Evolutionary conservation across 1,140 invertebrate genomes (phyloP).

Genomic region (Trichogramma pretiosum): DNA sequence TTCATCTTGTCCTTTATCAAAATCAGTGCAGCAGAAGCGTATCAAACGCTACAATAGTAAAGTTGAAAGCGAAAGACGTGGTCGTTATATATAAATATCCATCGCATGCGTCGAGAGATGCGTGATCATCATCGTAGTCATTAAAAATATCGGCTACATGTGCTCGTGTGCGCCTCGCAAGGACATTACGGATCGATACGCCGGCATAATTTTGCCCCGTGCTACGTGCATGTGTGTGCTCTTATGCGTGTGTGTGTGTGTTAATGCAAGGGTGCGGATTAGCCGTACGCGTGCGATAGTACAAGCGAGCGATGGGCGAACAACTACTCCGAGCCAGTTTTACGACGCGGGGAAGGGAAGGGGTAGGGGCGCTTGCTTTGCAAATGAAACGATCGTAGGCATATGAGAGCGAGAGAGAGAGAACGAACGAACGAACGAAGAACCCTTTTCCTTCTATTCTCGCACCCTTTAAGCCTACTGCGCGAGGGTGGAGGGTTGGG

Average conservation of each 20-base stretch:
- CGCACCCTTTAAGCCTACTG: conserved; percentile 34
- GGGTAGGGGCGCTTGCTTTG: conserved; percentile 10
- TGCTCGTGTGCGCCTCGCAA: no score
- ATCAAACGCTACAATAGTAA: no score
- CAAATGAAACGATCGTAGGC: conserved; percentile 35
- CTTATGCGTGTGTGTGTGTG: no score
- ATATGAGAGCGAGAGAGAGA: conserved; percentile 27
- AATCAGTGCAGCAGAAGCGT: not conserved
- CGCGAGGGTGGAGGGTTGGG: not conserved
- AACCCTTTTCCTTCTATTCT: conserved; percentile 42
- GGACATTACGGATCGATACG: conserved; percentile 4
- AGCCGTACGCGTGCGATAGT: no score
- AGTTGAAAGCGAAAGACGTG: no score
- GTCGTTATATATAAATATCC: no score
- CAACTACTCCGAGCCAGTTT: not conserved
- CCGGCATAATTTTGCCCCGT: conserved; percentile 6
- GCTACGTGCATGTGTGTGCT: no score
- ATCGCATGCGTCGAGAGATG: no score
- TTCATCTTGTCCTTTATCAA: not conserved
- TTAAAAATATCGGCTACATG: no score
- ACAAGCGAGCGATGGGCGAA: not conserved
- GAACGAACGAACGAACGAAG: conserved; percentile 22
- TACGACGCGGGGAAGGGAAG: not conserved
- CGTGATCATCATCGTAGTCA: no score
- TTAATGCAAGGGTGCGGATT: no score